A percentile compares a stretch with the other conserved stretches of the same genome.
Evolutionary conservation across 2,797 vertebrate genomes (phyloP).

Genomic region (Xerus rutilus): DNA sequence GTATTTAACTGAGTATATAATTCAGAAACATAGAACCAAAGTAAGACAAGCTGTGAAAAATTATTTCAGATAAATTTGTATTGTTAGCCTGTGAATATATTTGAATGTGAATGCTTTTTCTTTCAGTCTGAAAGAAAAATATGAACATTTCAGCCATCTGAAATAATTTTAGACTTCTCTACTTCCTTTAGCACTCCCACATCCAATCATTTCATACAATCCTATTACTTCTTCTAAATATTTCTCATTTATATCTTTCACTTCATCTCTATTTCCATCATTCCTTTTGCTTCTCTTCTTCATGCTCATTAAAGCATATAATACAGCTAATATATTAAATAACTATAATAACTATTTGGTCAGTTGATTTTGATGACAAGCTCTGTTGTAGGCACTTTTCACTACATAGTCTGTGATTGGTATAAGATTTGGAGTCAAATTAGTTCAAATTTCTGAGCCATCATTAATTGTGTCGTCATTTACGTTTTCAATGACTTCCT

Average conservation of each 20-base stretch:
- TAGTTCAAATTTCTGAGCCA: slow-evolving; percentile 6
- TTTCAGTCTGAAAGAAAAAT: slow-evolving; percentile 1
- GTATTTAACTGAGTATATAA: not conserved
- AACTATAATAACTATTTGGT: slow-evolving; percentile 6
- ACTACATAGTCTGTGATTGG: not conserved
- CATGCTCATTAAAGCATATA: not conserved
- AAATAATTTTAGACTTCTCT: slow-evolving; percentile 28
- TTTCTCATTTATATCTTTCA: not conserved
- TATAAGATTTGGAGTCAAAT: not conserved
- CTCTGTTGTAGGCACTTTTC: slow-evolving; percentile 36
- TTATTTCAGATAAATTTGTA: not conserved
- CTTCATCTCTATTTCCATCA: not conserved
- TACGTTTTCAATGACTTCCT: not conserved
- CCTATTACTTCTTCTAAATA: not conserved
- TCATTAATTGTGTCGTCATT: not conserved
- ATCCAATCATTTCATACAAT: not conserved
- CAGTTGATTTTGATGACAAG: not conserved
- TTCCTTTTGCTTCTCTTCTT: slow-evolving; percentile 11
- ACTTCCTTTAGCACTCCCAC: not conserved
- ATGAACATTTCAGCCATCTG: slow-evolving; percentile 22
- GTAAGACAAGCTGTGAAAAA: not conserved
- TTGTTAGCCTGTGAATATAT: not conserved
- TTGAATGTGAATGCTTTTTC: slow-evolving; percentile 52
- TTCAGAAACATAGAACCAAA: slow-evolving; percentile 50
- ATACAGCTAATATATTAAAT: not conserved